Conservation (phyloP, 2,113 vertebrate species). For the Bujurquina vittata region DNA sequence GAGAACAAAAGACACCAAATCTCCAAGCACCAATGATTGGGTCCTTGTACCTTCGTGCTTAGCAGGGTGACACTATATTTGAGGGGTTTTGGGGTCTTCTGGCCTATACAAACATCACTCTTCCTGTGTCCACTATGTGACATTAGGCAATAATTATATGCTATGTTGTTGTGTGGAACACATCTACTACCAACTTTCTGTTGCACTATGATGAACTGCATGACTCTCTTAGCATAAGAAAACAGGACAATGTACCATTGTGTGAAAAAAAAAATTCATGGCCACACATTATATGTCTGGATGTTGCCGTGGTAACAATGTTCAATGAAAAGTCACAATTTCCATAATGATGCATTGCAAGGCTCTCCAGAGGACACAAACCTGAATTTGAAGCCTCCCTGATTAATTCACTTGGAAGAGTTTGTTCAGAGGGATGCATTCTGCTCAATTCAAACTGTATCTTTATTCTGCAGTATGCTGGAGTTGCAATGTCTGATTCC, state of each 20-base stretch:
- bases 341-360: conserved; percentile 6
- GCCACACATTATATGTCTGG: neutral
- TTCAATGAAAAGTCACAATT: neutral
- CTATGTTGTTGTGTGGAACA: neutral
- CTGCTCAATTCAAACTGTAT: neutral
- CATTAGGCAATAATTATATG: neutral
- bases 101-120: neutral
- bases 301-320: neutral
- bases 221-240: neutral
- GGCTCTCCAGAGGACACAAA: neutral
- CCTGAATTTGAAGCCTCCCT: neutral
- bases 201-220: neutral
- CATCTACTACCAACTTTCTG: neutral
- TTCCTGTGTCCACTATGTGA: too few species aligned
- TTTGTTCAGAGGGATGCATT: neutral
- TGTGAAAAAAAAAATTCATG: neutral
- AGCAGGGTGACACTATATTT: neutral
- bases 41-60: neutral
- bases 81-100: neutral
- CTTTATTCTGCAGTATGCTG: neutral
- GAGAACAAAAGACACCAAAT: neutral
- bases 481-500: neutral
- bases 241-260: neutral
- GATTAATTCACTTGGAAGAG: neutral
- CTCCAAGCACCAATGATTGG: neutral